Evolutionary conservation across 2,797 vertebrate genomes (phyloP).

Genomic region (Sibirionetta formosa): DNA sequence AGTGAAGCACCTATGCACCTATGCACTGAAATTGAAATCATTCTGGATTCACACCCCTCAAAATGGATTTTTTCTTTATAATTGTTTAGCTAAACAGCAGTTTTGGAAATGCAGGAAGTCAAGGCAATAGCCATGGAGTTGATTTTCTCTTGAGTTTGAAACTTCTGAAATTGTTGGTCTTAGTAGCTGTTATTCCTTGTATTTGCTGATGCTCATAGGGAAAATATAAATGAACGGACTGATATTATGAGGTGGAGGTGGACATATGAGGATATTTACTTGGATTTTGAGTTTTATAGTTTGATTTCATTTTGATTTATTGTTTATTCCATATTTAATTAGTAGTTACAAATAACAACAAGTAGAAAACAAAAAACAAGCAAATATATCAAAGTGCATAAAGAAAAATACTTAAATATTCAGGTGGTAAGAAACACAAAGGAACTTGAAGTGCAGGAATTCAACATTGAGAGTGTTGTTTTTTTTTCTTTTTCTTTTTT

Average conservation of each 20-base stretch:
- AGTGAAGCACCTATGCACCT: fast-evolving
- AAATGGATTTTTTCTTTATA: not conserved
- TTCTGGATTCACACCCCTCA: not conserved
- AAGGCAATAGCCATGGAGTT: not conserved
- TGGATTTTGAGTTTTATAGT: not conserved
- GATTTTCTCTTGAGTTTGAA: not conserved
- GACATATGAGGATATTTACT: not conserved
- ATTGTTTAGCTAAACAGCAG: not conserved
- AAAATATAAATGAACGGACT: not conserved
- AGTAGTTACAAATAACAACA: fast-evolving
- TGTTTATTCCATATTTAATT: not conserved
- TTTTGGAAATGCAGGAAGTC: not conserved
- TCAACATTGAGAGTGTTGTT: not conserved
- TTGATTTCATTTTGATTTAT: not conserved
- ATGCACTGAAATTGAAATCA: not conserved
- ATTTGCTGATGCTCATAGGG: not conserved
- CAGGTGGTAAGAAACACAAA: not conserved
- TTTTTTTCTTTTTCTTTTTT: not conserved
- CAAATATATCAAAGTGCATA: not conserved
- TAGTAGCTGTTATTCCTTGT: not conserved
- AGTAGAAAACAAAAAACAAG: no score
- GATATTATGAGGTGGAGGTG: not conserved
- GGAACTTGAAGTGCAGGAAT: not conserved
- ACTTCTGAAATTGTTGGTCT: not conserved
- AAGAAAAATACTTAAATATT: not conserved